A percentile compares a stretch with the other conserved stretches of the same genome.
phyloP scores from a whole-genome alignment of 2,888 invertebrate genomes.

The Pyrgus malvae region DNA sequence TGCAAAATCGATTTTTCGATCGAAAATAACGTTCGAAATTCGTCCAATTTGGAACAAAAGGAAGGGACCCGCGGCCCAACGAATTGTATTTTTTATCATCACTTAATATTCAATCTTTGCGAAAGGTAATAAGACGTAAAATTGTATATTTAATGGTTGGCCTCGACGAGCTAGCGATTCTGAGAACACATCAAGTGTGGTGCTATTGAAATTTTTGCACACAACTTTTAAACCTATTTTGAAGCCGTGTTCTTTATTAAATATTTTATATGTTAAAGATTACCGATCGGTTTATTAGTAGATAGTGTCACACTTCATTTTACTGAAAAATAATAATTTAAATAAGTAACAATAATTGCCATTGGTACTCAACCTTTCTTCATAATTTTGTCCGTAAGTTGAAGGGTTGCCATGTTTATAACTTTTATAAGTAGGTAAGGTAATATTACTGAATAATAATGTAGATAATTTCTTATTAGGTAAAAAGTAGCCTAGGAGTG shows the following conservation, averaged over 20 bases:
- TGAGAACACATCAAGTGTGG: constrained; percentile 31
- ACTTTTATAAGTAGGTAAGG: no score
- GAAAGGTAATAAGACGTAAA: background rate
- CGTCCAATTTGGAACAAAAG: constrained; percentile 64
- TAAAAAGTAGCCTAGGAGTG: no score
- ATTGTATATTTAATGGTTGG: background rate
- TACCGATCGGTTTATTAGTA: background rate
- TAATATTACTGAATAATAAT: no score
- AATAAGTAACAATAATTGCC: no score
- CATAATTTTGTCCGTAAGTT: no score
- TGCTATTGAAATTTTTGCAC: constrained; percentile 35
- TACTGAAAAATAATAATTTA: background rate
- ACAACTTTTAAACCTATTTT: constrained; percentile 28
- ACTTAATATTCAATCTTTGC: constrained; percentile 1
- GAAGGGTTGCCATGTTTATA: no score
- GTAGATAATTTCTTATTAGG: no score
- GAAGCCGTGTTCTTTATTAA: constrained; percentile 1
- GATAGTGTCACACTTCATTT: background rate
- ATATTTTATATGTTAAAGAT: background rate
- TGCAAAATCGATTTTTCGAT: constrained; percentile 19
- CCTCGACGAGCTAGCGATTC: constrained; percentile 28
- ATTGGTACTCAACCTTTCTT: no score
- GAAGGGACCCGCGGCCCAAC: constrained; percentile 47
- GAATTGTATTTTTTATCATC: constrained; percentile 29
- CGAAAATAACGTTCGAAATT: constrained; percentile 43